Base-by-base conservation (phyloP, 92 coral and sea anemone species). In the Phenganax marumi region DNA sequence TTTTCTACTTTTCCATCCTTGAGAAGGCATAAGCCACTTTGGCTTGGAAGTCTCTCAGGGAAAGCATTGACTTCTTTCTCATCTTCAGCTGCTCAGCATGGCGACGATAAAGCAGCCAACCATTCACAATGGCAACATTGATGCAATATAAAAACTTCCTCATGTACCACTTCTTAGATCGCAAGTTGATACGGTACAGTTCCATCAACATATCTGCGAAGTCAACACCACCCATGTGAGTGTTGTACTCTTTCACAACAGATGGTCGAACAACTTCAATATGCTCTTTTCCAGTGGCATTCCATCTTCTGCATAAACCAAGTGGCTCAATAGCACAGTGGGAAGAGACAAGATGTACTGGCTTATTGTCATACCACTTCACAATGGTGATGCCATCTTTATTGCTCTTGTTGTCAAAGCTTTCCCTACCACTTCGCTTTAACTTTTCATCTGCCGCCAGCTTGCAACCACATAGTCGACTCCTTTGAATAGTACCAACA, bases 31-130 rank as follows among this genome's bases (percentile, higher is more conserved):
- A 43, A 8, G 66, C 81, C 21, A 56, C 55, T n/a, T 25, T 43
- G 24, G 81, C 68, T 56, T 58, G 56, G 53, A 73, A 73, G 24
- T 50, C 53, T 49, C 63, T 73, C 61, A 73, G 53, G 24, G 79
- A 22, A 19, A 73, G 46, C 19, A 73, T 14, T 14, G 60, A 52
- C 63, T 73, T 73, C 53, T n/a, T 43, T 18, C 52, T 50, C 24
- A 52, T 54, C 22, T 73, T 73, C 24, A 46, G 24, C n/a, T 73
- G 79, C 24, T 17, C 10, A 18, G 53, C 53, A 52, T 73, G 79
- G 58, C 79, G 52, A 16, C 79, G 79, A 54, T 75, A 75, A 9
- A 75, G 43, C 58, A 75, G 8, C 81, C 65, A 75, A 52, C 18
- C 81, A 33, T 75, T 54, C 12, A 56, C 81, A 21, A 53, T 16